A percentile compares a stretch with the other conserved stretches of the same genome.
Conservation (phyloP, 1,140 invertebrate species). For the Bombus difficillimus region DNA sequence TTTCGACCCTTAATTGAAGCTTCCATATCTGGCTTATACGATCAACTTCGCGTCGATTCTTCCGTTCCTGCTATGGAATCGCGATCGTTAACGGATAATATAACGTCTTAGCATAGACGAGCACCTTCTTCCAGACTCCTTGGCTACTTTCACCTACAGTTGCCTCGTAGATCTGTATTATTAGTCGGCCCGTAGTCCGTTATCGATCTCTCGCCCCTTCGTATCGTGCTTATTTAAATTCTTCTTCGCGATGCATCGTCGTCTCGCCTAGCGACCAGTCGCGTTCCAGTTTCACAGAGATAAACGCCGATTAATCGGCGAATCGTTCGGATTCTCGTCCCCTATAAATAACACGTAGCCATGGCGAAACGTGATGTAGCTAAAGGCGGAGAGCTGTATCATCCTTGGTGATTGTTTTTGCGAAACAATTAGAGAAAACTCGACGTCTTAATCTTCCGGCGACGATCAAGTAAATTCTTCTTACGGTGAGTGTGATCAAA, state of each 20-base stretch:
- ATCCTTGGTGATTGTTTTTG: slow-evolving; percentile 9
- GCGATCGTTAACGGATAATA: slow-evolving; percentile 48
- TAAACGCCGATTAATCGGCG: slow-evolving; percentile 26
- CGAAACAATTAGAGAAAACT: slow-evolving; percentile 12
- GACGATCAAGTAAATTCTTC: slow-evolving; percentile 1
- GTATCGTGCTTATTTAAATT: slow-evolving; percentile 21
- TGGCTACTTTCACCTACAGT: slow-evolving; percentile 66
- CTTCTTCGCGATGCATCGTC: not conserved
- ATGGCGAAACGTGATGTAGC: not conserved
- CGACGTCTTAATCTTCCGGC: slow-evolving; percentile 14
- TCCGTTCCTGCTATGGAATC: slow-evolving; percentile 59
- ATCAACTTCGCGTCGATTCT: slow-evolving; percentile 39
- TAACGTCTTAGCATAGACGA: slow-evolving; percentile 56
- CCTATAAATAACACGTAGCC: not conserved
- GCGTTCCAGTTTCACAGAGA: slow-evolving; percentile 23
- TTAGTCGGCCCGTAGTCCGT: slow-evolving; percentile 50
- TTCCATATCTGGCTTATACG: not conserved
- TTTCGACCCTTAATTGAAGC: not conserved
- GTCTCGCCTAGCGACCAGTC: not conserved
- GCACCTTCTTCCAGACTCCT: slow-evolving; percentile 44
- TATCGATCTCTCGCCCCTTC: slow-evolving; percentile 23
- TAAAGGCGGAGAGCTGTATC: too few relatives aligned
- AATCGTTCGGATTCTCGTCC: slow-evolving; percentile 12
- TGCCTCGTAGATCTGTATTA: slow-evolving; percentile 56
- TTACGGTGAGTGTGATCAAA: not conserved